Evolutionary conservation across 2,888 invertebrate genomes (phyloP).

Genomic region (Sinotaia quadrata): DNA sequence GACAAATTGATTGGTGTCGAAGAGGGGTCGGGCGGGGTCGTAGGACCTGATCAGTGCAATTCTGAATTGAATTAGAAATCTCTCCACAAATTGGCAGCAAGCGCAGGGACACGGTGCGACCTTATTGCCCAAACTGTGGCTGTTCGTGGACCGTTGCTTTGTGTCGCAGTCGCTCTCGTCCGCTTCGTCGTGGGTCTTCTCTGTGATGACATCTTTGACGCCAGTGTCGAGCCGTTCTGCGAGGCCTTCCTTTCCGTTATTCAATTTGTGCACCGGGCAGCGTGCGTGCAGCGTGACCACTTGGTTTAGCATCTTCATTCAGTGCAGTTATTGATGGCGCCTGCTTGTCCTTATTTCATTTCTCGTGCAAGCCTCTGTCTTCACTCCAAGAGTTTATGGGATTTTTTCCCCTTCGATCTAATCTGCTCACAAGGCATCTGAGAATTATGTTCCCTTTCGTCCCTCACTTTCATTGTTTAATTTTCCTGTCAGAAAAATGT

Average conservation of each 20-base stretch:
- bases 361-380: background rate
- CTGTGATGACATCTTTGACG: no score
- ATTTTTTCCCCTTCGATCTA: no score
- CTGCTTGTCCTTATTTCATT: slow-evolving; percentile 17
- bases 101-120: background rate
- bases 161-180: no score
- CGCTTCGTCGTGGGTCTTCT: no score
- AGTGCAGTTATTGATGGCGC: slow-evolving; percentile 7
- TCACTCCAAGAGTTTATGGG: no score
- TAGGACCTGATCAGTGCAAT: slow-evolving; percentile 7
- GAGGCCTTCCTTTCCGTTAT: background rate
- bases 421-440: no score
- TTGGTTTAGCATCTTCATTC: background rate
- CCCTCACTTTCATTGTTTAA: background rate
- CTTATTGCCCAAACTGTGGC: background rate
- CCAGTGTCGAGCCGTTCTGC: no score
- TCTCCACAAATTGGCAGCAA: slow-evolving; percentile 12
- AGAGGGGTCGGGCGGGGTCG: slow-evolving; percentile 24
- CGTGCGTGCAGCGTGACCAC: background rate
- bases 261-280: background rate
- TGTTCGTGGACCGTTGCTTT: background rate
- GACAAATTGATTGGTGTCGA: slow-evolving; percentile 22
- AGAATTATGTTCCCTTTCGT: no score
- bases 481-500: background rate
- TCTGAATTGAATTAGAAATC: slow-evolving; percentile 22